Percentiles rank a stretch among this genome's conserved stretches.
Evolutionary conservation across 2,888 invertebrate genomes (phyloP).

Genomic region (Chironomus tentans): DNA sequence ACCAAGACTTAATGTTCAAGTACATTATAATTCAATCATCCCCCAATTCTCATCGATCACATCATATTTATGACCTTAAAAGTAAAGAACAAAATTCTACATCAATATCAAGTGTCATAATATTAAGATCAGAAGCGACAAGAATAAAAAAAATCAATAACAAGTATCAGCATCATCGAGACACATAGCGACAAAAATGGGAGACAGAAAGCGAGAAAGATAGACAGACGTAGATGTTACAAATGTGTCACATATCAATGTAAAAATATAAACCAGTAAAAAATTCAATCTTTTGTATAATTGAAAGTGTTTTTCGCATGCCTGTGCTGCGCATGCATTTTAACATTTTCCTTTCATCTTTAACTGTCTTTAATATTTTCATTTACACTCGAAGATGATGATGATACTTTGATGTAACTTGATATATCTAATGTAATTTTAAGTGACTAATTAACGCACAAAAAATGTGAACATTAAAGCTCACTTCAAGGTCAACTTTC

Average conservation of each 20-base stretch:
- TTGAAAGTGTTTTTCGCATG: background rate
- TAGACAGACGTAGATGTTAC: background rate
- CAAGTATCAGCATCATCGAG: too few species aligned
- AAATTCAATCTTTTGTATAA: background rate
- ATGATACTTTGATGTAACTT: background rate
- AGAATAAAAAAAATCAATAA: too few species aligned
- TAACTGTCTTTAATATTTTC: background rate
- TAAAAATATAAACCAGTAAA: background rate
- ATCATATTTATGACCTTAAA: too few species aligned
- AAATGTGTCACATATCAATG: background rate
- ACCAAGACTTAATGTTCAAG: too few species aligned
- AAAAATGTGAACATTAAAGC: background rate
- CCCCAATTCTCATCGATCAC: too few species aligned
- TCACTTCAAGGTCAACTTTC: background rate
- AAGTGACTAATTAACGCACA: background rate
- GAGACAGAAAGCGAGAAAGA: background rate
- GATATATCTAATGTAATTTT: background rate
- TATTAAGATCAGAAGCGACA: too few species aligned
- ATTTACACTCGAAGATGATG: background rate
- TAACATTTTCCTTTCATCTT: background rate
- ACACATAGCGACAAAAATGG: background rate
- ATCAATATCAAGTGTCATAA: too few species aligned
- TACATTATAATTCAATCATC: too few species aligned
- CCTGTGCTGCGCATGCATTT: background rate
- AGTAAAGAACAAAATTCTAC: too few species aligned